Evolutionary conservation across 2,797 vertebrate genomes (phyloP).

Genomic region (Enteromius viviparus): DNA sequence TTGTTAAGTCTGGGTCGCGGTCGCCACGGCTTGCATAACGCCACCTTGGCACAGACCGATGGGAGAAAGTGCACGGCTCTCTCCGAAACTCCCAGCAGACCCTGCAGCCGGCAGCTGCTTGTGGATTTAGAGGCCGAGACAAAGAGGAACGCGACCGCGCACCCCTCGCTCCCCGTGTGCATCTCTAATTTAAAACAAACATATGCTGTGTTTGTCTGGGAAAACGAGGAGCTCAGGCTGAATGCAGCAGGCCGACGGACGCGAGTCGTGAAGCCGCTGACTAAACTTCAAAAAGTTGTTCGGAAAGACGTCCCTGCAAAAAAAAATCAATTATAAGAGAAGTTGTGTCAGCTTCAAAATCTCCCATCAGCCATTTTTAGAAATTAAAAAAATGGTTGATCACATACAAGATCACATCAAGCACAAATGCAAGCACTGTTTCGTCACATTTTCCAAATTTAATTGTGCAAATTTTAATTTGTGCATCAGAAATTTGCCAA

Average conservation of each 20-base stretch:
- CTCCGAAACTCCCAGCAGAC: conserved; percentile 85
- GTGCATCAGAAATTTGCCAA: neutral
- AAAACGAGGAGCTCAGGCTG: neutral
- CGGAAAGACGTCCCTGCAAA: neutral
- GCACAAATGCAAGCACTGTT: neutral
- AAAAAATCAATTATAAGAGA: neutral
- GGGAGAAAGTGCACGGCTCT: conserved; percentile 73
- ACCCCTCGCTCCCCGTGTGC: conserved; percentile 62
- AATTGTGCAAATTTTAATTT: neutral
- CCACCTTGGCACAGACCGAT: conserved; percentile 84
- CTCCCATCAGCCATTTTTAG: neutral
- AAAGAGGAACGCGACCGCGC: conserved; percentile 75
- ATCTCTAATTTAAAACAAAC: conserved; percentile 61
- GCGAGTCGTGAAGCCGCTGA: neutral
- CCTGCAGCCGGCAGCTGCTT: conserved; percentile 87
- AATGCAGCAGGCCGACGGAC: neutral
- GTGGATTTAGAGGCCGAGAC: conserved; percentile 80
- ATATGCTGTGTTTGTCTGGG: conserved; percentile 43
- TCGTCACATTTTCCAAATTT: neutral
- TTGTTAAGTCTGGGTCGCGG: conserved; percentile 49
- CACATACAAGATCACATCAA: neutral
- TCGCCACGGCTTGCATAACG: conserved; percentile 77
- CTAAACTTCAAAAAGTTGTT: conserved; percentile 3
- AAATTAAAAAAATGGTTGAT: neutral
- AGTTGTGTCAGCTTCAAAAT: neutral